phyloP scores from a whole-genome alignment of 2,797 vertebrate species.

The Schizothorax lantsangensis region DNA sequence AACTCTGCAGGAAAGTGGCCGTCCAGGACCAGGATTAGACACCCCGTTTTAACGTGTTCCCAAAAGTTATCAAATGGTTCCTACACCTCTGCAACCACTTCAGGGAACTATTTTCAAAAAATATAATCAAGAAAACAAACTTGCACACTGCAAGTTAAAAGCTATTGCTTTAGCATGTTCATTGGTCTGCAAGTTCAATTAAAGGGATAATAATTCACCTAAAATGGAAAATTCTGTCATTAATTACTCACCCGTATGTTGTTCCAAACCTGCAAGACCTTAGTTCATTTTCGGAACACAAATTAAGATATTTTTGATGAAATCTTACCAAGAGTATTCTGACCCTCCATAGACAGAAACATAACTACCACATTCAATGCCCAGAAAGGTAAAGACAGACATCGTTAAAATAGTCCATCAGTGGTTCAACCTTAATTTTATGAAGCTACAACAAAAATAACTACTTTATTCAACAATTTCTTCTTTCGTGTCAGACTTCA shows the following conservation, averaged over 20 bases:
- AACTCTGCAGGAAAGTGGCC: neutral
- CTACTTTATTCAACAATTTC: neutral
- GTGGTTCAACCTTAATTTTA: neutral
- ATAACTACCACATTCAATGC: neutral
- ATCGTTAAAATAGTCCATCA: neutral
- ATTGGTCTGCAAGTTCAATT: no score
- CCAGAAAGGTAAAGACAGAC: neutral
- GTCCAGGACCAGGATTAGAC: neutral
- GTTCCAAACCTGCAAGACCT: no score
- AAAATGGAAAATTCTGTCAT: no score
- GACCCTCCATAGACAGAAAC: no score
- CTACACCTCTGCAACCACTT: neutral
- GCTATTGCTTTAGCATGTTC: neutral
- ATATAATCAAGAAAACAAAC: neutral
- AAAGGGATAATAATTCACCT: no score
- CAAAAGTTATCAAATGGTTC: neutral
- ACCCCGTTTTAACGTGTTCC: neutral
- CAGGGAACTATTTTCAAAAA: neutral
- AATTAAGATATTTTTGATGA: no score
- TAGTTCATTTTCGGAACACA: no score
- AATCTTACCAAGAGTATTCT: no score
- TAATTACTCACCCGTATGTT: no score
- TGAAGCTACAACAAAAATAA: neutral
- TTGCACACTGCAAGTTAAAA: neutral
- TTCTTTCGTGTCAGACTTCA: no score